Percentiles rank a stretch among this genome's conserved stretches.
These are phyloP conservation scores for Campylomormyrus numenius DNA, from an alignment of 2,113 vertebrate genomes.

Conservation along the genomic window DNA sequence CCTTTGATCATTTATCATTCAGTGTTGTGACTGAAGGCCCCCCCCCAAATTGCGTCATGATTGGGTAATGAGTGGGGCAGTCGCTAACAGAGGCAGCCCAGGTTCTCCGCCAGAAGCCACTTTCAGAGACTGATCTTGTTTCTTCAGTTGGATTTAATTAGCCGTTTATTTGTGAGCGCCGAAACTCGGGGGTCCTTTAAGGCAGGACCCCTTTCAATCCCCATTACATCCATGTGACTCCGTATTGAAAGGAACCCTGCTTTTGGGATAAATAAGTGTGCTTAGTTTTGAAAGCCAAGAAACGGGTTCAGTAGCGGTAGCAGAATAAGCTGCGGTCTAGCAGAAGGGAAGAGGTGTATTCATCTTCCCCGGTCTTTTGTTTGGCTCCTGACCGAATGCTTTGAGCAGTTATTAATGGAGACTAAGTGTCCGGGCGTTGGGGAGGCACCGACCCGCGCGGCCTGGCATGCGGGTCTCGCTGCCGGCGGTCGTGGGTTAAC, in stretches of 20 bases:
- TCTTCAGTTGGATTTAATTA: background rate
- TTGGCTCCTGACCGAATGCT: background rate
- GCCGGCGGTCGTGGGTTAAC: background rate
- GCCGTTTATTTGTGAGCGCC: background rate
- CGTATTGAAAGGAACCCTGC: background rate
- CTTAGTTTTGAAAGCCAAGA: background rate
- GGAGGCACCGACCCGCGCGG: background rate
- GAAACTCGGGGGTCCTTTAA: background rate
- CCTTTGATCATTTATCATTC: background rate
- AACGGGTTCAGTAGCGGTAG: background rate
- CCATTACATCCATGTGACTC: background rate
- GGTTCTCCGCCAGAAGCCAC: background rate
- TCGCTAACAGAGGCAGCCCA: background rate
- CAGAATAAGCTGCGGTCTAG: background rate
- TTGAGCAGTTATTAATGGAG: background rate
- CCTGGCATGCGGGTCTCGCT: background rate
- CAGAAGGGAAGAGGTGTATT: background rate
- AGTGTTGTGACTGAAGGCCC: background rate
- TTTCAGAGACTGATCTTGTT: background rate
- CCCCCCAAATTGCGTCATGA: background rate
- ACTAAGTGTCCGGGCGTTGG: background rate
- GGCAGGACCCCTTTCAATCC: background rate
- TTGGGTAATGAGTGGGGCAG: background rate
- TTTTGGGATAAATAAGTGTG: background rate
- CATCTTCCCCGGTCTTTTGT: background rate